Conservation (phyloP, 2,888 invertebrate genomes). For the Alloscopus bannaensis region DNA sequence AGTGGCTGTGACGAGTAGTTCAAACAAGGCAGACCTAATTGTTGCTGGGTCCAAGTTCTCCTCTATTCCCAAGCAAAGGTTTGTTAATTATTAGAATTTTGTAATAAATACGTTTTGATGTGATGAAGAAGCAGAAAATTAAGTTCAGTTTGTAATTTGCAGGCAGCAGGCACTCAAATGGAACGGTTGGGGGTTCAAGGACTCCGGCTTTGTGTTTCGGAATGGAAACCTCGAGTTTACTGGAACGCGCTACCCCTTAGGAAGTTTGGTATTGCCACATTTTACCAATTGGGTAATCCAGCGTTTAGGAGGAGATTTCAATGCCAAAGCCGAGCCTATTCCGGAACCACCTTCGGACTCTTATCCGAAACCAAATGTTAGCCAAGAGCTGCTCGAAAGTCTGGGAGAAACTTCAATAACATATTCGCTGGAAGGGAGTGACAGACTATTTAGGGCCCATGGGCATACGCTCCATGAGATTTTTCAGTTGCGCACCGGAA, state of each 20-base stretch:
- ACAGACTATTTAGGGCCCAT: conserved; percentile 91
- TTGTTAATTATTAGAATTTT: conserved; percentile 5
- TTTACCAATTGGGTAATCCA: conserved; percentile 88
- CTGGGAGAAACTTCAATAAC: conserved; percentile 74
- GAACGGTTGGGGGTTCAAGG: conserved; percentile 99
- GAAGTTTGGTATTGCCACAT: conserved; percentile 83
- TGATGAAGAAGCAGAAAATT: background rate
- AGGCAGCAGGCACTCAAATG: conserved; percentile 96
- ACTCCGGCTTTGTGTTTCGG: conserved; percentile 88
- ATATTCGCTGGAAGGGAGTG: conserved; percentile 85
- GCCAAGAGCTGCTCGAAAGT: conserved; percentile 78
- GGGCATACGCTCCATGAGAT: conserved; percentile 96
- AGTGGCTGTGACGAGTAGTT: conserved; percentile 20
- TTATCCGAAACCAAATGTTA: conserved; percentile 83
- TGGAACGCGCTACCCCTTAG: conserved; percentile 89
- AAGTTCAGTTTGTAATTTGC: background rate
- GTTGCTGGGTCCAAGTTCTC: conserved; percentile 40
- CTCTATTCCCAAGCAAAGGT: conserved; percentile 67
- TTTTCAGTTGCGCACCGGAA: conserved; percentile 83
- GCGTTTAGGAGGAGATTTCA: conserved; percentile 83
- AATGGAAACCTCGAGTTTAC: conserved; percentile 85
- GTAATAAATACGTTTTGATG: background rate
- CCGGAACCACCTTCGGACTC: conserved; percentile 79
- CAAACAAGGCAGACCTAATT: conserved; percentile 23
- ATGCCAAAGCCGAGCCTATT: conserved; percentile 76